phyloP scores from a whole-genome alignment of 1,140 invertebrate genomes.

The Sminthurinus signatus region DNA sequence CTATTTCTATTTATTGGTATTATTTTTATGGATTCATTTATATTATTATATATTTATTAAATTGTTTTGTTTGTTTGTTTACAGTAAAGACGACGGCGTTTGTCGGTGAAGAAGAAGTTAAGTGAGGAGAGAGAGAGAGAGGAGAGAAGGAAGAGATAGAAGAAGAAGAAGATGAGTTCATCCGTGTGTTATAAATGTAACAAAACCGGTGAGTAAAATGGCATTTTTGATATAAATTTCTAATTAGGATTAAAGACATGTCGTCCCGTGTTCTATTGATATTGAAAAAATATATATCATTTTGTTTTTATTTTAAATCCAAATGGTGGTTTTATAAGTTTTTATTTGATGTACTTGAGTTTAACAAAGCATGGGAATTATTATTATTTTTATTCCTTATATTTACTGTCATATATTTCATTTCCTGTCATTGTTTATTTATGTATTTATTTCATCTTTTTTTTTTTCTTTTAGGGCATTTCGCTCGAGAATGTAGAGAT shows the following conservation, averaged over 20 bases:
- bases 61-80: too few relatives aligned
- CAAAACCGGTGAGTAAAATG: conserved; percentile 60
- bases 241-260: too few relatives aligned
- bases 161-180: conserved; percentile 59
- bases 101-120: too few relatives aligned
- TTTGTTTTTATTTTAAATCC: background rate
- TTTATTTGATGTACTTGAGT: background rate
- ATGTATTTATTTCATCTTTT: conserved; percentile 8
- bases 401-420: too few relatives aligned
- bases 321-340: background rate
- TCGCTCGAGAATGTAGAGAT: conserved; percentile 42
- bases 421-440: too few relatives aligned
- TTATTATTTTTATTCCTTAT: background rate
- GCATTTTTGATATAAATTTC: too few relatives aligned
- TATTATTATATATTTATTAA: too few relatives aligned
- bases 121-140: background rate
- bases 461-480: conserved; percentile 40
- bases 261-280: too few relatives aligned
- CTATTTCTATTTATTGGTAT: too few relatives aligned
- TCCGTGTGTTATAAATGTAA: conserved; percentile 85
- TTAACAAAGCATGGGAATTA: background rate
- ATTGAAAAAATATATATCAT: background rate
- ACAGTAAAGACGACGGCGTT: too few relatives aligned
- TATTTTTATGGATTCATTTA: too few relatives aligned
- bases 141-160: background rate